Evolutionary conservation across 1,140 invertebrate genomes (phyloP).

Genomic region (Coptotermes formosanus): DNA sequence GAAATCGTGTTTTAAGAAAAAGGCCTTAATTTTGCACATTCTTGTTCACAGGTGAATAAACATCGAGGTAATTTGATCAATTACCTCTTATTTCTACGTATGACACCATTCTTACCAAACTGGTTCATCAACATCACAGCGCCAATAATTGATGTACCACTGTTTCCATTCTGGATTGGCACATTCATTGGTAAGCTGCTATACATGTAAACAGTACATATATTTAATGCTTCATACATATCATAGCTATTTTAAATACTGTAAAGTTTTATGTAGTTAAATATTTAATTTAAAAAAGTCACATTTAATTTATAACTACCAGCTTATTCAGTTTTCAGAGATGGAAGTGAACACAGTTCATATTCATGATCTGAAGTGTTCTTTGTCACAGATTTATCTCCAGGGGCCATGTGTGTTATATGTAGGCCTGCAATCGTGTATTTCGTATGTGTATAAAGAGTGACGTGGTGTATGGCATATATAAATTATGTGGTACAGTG

Average conservation of each 20-base stretch:
- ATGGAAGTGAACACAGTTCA: too few relatives aligned
- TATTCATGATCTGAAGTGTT: too few relatives aligned
- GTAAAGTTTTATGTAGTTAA: too few relatives aligned
- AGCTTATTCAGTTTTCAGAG: too few relatives aligned
- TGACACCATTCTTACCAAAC: slow-evolving; percentile 97
- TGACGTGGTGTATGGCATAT: too few relatives aligned
- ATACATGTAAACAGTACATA: not conserved
- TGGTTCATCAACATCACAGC: slow-evolving; percentile 99
- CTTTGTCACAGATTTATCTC: too few relatives aligned
- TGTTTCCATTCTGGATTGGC: slow-evolving; percentile 89
- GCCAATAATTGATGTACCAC: slow-evolving; percentile 93
- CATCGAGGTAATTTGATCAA: slow-evolving; percentile 89
- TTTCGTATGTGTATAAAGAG: too few relatives aligned
- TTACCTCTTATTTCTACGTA: slow-evolving; percentile 95
- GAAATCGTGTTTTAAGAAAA: not conserved
- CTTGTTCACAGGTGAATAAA: slow-evolving; percentile 61
- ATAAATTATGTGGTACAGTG: too few relatives aligned
- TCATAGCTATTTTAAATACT: too few relatives aligned
- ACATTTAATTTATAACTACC: too few relatives aligned
- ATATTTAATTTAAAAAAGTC: not conserved
- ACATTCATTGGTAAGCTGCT: slow-evolving; percentile 71
- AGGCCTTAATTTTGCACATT: not conserved
- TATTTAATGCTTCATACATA: not conserved
- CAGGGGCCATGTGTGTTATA: too few relatives aligned
- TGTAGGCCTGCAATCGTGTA: too few relatives aligned